phyloP scores from a whole-genome alignment of 64 coral and sea anemone species.

The Pocillopora damicornis region DNA sequence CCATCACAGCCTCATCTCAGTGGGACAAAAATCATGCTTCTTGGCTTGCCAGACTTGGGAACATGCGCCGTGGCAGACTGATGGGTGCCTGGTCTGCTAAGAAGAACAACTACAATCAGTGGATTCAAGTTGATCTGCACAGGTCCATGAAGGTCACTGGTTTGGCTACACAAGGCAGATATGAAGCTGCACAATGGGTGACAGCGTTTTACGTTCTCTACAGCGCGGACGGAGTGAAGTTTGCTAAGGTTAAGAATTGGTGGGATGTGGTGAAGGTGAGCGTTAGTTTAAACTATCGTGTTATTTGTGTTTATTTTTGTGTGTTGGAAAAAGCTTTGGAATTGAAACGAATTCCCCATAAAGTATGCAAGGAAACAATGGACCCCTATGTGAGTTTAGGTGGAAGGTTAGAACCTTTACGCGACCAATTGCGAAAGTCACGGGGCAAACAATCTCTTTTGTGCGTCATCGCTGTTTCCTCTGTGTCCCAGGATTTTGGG shows the following conservation, averaged over 20 bases:
- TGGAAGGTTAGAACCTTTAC: too few relatives aligned
- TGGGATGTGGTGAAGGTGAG: conserved; percentile 29
- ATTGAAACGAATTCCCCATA: too few relatives aligned
- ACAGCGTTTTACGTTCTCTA: conserved; percentile 35
- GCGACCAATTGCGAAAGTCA: too few relatives aligned
- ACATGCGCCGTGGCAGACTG: background rate
- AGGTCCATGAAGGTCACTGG: conserved; percentile 38
- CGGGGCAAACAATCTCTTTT: too few relatives aligned
- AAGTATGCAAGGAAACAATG: too few relatives aligned
- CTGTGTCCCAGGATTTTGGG: too few relatives aligned
- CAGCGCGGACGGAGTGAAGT: conserved; percentile 49
- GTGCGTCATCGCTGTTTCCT: too few relatives aligned
- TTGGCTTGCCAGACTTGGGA: conserved; percentile 23
- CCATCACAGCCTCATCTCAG: conserved; percentile 53
- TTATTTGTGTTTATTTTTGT: too few relatives aligned
- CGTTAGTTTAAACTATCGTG: background rate
- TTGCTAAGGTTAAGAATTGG: conserved; percentile 29
- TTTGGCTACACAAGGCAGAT: conserved; percentile 48
- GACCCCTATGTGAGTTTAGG: too few relatives aligned
- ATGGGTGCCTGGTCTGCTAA: conserved; percentile 51
- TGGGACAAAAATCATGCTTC: conserved; percentile 45
- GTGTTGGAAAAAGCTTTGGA: too few relatives aligned
- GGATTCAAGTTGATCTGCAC: conserved; percentile 42
- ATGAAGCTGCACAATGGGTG: conserved; percentile 49
- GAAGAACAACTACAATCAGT: conserved; percentile 52